Conservation (phyloP, 2,113 vertebrate species). For the Cinclus mexicanus region DNA sequence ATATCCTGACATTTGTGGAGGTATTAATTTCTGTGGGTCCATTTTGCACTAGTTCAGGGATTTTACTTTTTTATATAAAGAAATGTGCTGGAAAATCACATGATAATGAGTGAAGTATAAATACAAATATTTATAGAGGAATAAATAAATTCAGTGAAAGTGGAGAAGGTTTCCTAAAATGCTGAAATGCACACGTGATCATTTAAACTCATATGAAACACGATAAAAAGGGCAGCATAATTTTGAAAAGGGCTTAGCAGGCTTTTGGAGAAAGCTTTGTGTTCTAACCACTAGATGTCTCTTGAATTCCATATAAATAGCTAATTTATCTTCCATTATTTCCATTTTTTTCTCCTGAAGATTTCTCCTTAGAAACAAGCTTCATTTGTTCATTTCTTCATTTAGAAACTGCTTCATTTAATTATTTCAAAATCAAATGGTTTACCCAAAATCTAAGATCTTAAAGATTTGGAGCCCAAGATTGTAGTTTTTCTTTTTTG, state of each 20-base stretch:
- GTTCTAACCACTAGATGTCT: slow-evolving; percentile 77
- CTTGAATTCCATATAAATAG: slow-evolving; percentile 61
- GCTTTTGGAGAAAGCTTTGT: not conserved
- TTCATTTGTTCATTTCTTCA: not conserved
- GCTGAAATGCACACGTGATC: not conserved
- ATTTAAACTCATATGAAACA: not conserved
- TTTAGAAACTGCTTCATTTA: not conserved
- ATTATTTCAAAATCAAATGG: not conserved
- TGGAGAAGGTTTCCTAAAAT: not conserved
- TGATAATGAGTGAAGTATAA: not conserved
- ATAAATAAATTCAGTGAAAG: not conserved
- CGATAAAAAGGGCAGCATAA: not conserved
- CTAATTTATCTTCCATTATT: slow-evolving; percentile 22
- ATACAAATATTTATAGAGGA: not conserved
- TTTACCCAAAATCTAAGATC: not conserved
- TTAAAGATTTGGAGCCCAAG: not conserved
- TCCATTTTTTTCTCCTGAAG: not conserved
- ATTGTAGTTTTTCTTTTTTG: not conserved
- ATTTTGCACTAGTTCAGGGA: not conserved
- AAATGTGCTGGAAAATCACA: not conserved
- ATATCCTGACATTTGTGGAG: not conserved
- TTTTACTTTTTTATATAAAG: not conserved
- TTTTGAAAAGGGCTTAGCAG: not conserved
- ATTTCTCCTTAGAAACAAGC: slow-evolving; percentile 32
- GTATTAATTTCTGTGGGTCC: not conserved